Conservation (phyloP, 1,140 invertebrate species). For the Hestina assimilis region DNA sequence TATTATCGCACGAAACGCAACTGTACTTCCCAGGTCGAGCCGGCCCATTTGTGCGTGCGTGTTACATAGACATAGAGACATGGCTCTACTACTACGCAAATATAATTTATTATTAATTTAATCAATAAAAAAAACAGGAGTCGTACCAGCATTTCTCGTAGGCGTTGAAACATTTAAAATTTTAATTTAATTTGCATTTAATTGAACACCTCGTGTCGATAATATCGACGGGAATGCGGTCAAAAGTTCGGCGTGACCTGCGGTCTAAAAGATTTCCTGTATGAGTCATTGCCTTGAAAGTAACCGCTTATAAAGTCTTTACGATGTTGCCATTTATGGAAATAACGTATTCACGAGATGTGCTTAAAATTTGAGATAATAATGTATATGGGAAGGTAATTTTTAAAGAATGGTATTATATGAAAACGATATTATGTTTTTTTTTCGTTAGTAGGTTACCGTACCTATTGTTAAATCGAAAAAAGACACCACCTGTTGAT, state of each 20-base stretch:
- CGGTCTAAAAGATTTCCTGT: slow-evolving; percentile 32
- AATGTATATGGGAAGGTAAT: slow-evolving; percentile 3
- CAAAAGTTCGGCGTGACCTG: slow-evolving; percentile 24
- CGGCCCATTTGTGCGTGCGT: too few species aligned
- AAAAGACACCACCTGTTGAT: too few species aligned
- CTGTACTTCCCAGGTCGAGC: too few species aligned
- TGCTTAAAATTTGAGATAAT: background rate
- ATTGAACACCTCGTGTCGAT: background rate
- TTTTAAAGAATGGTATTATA: slow-evolving; percentile 2
- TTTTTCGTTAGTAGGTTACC: too few species aligned
- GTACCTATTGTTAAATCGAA: too few species aligned
- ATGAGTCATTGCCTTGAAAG: slow-evolving; percentile 34
- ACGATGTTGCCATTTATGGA: slow-evolving; percentile 11
- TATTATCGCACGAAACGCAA: too few species aligned
- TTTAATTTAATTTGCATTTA: background rate
- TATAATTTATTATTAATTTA: too few species aligned
- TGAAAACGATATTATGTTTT: too few species aligned
- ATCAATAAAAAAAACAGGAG: too few species aligned
- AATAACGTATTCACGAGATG: slow-evolving; percentile 6
- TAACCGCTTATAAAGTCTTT: slow-evolving; percentile 11
- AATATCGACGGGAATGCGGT: slow-evolving; percentile 20
- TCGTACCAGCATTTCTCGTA: background rate
- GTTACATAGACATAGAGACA: too few species aligned
- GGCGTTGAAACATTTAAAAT: background rate
- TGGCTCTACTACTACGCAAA: too few species aligned